These are phyloP conservation scores for Oxyura jamaicensis DNA, from an alignment of 2,113 vertebrate genomes.

Conservation along the genomic window DNA sequence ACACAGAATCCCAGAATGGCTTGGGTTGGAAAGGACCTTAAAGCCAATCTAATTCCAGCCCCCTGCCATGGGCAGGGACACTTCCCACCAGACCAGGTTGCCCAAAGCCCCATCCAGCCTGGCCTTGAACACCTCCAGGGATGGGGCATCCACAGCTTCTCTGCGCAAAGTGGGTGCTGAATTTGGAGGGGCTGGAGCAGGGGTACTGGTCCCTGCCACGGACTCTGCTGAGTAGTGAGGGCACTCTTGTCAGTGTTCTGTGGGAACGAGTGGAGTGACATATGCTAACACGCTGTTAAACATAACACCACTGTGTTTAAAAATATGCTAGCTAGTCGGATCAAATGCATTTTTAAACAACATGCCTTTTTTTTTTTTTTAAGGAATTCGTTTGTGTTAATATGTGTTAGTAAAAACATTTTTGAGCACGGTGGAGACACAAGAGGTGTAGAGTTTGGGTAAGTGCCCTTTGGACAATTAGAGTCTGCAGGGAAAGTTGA, in stretches of 20 bases:
- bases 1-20: no score
- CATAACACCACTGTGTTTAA: slow-evolving; percentile 47
- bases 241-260: slow-evolving; percentile 40
- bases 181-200: background rate
- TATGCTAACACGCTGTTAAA: slow-evolving; percentile 57
- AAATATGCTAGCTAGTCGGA: slow-evolving; percentile 28
- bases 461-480: background rate
- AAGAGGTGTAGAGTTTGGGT: background rate
- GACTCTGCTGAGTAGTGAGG: fast-evolving
- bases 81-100: no score
- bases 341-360: slow-evolving; percentile 55
- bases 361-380: background rate
- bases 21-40: no score
- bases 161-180: background rate
- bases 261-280: slow-evolving; percentile 44
- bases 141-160: no score
- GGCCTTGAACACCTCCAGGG: no score
- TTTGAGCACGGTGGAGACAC: background rate
- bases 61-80: no score
- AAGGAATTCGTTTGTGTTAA: slow-evolving; percentile 34
- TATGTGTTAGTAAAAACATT: slow-evolving; percentile 1
- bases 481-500: background rate
- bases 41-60: no score
- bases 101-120: no score
- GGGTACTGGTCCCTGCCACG: background rate